Percentiles rank a stretch among this genome's conserved stretches.
These are phyloP conservation scores for Tenthredo distinguenda DNA, from an alignment of 2,888 invertebrate genomes.

Conservation along the genomic window DNA sequence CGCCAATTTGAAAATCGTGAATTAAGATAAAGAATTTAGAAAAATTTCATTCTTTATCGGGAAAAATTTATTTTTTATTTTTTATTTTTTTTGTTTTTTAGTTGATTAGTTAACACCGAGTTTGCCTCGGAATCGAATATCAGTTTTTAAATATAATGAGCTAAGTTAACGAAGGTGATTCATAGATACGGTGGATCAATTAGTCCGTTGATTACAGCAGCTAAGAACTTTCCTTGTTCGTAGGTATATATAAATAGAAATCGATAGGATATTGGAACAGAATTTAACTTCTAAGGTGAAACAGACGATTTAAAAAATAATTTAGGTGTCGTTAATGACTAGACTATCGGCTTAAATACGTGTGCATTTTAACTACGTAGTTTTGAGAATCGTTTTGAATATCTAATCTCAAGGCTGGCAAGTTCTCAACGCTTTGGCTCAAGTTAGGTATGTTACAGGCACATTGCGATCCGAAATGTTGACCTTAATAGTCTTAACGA, in stretches of 20 bases:
- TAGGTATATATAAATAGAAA: not conserved
- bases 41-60: not conserved
- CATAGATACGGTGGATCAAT: not conserved
- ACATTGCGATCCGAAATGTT: not conserved
- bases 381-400: slow-evolving; percentile 26
- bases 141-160: not conserved
- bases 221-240: not conserved
- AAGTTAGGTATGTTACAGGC: not conserved
- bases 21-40: not conserved
- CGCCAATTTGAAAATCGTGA: not conserved
- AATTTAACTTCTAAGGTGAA: too few relatives aligned
- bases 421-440: not conserved
- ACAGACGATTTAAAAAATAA: not conserved
- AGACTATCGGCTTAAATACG: not conserved
- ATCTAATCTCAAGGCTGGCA: slow-evolving; percentile 33
- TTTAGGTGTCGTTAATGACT: not conserved
- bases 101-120: too few relatives aligned
- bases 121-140: not conserved
- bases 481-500: slow-evolving; percentile 18
- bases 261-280: not conserved
- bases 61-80: not conserved
- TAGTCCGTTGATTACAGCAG: not conserved
- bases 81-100: not conserved
- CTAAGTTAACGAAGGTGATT: not conserved
- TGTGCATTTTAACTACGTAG: not conserved